Percentiles rank a stretch among this genome's conserved stretches.
phyloP scores from a whole-genome alignment of 2,888 invertebrate genomes.

The Tachina lurida region DNA sequence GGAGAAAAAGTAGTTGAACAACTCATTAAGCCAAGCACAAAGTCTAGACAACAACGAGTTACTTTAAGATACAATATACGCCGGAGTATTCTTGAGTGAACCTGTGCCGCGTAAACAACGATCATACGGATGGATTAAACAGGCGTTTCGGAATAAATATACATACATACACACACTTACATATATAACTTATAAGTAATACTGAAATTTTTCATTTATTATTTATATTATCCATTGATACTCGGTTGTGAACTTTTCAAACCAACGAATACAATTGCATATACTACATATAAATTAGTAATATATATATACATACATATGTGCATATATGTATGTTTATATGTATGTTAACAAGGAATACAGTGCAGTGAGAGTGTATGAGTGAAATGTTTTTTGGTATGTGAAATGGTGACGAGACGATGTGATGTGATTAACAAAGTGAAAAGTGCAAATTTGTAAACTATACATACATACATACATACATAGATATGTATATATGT shows the following conservation, averaged over 20 bases:
- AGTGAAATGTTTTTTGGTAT: conserved; percentile 54
- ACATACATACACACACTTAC: conserved; percentile 35
- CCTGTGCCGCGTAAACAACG: conserved; percentile 78
- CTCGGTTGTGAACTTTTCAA: conserved; percentile 68
- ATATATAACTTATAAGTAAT: conserved; percentile 36
- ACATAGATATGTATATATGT: too few relatives aligned
- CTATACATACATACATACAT: too few relatives aligned
- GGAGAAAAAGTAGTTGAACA: conserved; percentile 61
- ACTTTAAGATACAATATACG: conserved; percentile 55
- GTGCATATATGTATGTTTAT: conserved; percentile 10
- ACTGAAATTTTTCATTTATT: conserved; percentile 60
- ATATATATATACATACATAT: neutral
- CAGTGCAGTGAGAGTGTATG: conserved; percentile 33
- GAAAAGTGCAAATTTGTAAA: conserved; percentile 71
- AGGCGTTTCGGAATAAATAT: conserved; percentile 18
- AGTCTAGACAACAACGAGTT: conserved; percentile 67
- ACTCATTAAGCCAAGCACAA: conserved; percentile 59
- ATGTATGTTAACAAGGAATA: conserved; percentile 25
- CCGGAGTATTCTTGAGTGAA: conserved; percentile 77
- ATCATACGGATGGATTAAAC: conserved; percentile 73
- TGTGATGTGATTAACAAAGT: conserved; percentile 72
- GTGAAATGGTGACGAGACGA: conserved; percentile 69
- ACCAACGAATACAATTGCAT: conserved; percentile 15
- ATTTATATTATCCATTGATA: conserved; percentile 68
- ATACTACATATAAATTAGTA: neutral